A percentile compares a stretch with the other conserved stretches of the same genome.
Evolutionary conservation across 2,888 invertebrate species (phyloP).

Genomic region (Coelopa pilipes): DNA sequence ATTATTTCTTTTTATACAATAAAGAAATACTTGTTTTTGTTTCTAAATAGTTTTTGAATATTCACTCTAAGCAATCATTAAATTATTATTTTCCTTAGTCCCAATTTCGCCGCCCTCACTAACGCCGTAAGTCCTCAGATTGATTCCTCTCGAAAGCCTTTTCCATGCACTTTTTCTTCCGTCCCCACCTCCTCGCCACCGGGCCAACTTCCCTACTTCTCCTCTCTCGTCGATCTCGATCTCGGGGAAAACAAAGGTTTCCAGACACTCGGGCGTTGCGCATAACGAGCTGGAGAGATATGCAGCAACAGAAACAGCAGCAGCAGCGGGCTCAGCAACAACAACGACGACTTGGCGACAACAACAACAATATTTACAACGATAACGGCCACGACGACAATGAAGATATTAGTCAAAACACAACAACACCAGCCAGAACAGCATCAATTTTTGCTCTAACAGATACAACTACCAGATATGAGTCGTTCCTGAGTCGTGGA

Average conservation of each 20-base stretch:
- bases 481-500: not conserved
- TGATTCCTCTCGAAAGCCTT: no score
- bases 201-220: no score
- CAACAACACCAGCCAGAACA: slow-evolving; percentile 5
- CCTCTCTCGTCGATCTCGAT: slow-evolving; percentile 6
- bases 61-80: no score
- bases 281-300: slow-evolving; percentile 6
- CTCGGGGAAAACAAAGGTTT: slow-evolving; percentile 13
- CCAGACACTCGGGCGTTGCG: slow-evolving; percentile 27
- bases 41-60: no score
- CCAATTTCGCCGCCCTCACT: no score
- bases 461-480: slow-evolving; percentile 15
- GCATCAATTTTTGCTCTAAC: slow-evolving; percentile 6
- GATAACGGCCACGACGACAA: slow-evolving; percentile 5
- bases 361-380: not conserved
- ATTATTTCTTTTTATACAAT: no score
- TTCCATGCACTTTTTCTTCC: no score
- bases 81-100: no score
- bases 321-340: not conserved
- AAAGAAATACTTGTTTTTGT: no score
- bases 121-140: no score
- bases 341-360: not conserved
- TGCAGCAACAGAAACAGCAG: not conserved
- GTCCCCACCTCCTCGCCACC: not conserved
- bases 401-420: slow-evolving; percentile 10